Conservation (phyloP, 2,888 invertebrate genomes). For the Sepiola atlantica region DNA sequence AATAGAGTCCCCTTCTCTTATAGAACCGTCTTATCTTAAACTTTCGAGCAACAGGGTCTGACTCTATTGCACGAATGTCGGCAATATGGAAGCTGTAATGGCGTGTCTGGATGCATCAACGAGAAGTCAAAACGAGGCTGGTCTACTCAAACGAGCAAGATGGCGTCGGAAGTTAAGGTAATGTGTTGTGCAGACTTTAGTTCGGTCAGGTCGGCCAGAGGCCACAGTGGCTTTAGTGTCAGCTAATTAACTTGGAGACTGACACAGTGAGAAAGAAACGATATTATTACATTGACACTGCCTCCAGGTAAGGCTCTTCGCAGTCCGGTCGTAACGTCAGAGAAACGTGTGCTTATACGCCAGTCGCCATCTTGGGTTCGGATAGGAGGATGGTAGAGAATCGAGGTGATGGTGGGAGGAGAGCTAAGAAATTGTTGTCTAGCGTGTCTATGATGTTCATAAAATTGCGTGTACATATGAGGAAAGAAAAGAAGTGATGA, state of each 20-base stretch:
- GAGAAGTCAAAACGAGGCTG: neutral
- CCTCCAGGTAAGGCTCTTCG: neutral
- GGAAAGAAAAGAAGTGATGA: neutral
- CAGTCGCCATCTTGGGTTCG: neutral
- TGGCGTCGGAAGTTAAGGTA: conserved; percentile 14
- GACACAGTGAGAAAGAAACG: neutral
- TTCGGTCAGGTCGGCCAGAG: neutral
- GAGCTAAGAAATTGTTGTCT: neutral
- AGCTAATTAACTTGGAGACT: conserved; percentile 32
- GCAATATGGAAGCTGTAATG: neutral
- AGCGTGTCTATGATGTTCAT: neutral
- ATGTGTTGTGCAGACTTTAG: neutral
- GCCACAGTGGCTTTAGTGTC: conserved; percentile 6
- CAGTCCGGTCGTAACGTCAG: neutral
- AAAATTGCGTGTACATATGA: neutral
- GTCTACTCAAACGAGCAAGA: neutral
- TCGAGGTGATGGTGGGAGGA: neutral
- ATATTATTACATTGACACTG: conserved; percentile 32
- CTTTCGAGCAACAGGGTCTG: no score
- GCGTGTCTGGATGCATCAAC: neutral
- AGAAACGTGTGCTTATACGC: neutral
- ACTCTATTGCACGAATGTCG: neutral
- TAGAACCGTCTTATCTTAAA: no score
- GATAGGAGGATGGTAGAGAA: neutral
- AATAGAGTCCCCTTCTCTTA: no score